Evolutionary conservation across 2,888 invertebrate species (phyloP), one percentile per base, ranked within the genome.

Genomic region (Phaedon cochleariae): DNA sequence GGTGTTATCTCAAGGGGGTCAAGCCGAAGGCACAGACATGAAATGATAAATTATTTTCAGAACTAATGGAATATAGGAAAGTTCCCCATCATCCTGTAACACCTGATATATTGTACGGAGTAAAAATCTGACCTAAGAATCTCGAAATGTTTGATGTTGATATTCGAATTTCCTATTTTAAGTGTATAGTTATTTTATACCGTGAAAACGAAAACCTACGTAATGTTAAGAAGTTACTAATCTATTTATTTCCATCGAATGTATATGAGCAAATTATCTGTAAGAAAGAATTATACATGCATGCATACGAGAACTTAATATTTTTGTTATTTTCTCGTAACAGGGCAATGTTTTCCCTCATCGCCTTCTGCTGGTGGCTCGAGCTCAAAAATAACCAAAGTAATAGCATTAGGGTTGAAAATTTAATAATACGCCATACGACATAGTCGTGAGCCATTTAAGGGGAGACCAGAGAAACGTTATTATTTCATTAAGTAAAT

Each of bases 341-440:
- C n/a, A 12, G 15, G 15, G 41, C 41, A 41, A 41, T 41, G 15
- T 41, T 41, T 15, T 15, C 41, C 7, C 15, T 6, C 41, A 41
- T 15, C 41, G 41, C 15, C 41, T 41, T 41, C 12, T n/a, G 15
- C 41, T 41, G 15, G 15, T 41, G 15, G 41, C 12, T 15, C 15
- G 41, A 15, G 6, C 15, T 6, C 15, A n/a, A 41, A 34, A 12
- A 34, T 9, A 15, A 12, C 2, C 41, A 41, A n/a, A 7, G 15
- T n/a, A 6, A 12, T n/a, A 6, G 41, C 15, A 51, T 59, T 51
- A 51, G 21, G 49, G 22, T 26, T 26, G 60, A 26, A 52, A 53
- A 45, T 60, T 60, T 61, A 53, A 61, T 53, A 15, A 4, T 15
- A 41, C 41, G 41, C 41, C 15, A 41, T 15, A n/a, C n/a, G n/a